Base-by-base conservation (phyloP, 2,797 vertebrate genomes). In the Mareca strepera region DNA sequence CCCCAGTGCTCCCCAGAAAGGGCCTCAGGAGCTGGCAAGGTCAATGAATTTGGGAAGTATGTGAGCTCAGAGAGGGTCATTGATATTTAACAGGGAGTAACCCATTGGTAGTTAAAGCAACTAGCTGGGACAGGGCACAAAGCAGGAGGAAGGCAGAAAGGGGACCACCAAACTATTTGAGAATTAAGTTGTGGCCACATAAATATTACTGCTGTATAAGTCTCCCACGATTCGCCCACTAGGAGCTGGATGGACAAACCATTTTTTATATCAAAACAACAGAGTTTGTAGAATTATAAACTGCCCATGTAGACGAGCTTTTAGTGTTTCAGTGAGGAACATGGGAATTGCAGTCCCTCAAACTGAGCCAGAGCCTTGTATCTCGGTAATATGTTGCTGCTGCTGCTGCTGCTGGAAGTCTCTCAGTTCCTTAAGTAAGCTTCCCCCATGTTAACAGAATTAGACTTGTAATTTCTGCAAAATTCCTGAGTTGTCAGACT, bases 251-350 rank as follows among this genome's bases (percentile, higher is more conserved):
- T 76, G 48, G 64, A 48, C 59, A 63, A 11, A 33, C 22, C 21
- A 63, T 48, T 73, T 91, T 69, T 73, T 33, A 41, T 7, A 79
- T 37, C 33, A 86, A 79, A 94, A 70, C 31, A 79, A 64, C 15
- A 37, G 26, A 85, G 26, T 76, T 56, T 67, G 20, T 70, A 60
- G 31, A 82, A 73, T 59, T 82, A 8, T 69, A 44, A 77, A 48
- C 31, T 94, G 16, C 18, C 25, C 15, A n/a, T 52, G 31, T 31
- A 88, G 59, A 31, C 5, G 46, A 66, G 4, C 3, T 13, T 84
- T 78, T 79, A 63, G 62, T 31, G 23, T 85, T 89, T 83, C 48
- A 82, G 35, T 66, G 78, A 78, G 68, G 53, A 88, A 87, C 94
- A 29, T 26, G 74, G 60, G 41, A 72, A 43, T 3, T 87, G 16